Conservation (phyloP, 2,888 invertebrate genomes). For the Epistrophe eligans region DNA sequence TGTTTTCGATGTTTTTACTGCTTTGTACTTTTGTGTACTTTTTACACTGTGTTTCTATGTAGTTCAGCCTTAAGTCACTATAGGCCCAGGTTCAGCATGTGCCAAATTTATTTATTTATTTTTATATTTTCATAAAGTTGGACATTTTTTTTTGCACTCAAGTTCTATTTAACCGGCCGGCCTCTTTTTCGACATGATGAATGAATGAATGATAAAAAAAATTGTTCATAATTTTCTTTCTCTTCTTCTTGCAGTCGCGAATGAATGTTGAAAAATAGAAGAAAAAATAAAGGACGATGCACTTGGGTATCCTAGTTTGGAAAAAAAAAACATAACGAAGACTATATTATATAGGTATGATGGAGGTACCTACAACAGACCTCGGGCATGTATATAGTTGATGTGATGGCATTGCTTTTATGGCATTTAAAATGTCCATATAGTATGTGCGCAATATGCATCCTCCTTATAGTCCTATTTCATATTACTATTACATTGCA, state of each 20-base stretch:
- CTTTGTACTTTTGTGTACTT: too few species aligned
- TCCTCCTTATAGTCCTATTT: not conserved
- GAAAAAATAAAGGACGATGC: conserved; percentile 69
- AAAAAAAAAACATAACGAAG: conserved; percentile 19
- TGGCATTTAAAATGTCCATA: conserved; percentile 54
- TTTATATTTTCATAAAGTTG: not conserved
- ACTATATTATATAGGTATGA: not conserved
- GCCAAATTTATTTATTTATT: too few species aligned
- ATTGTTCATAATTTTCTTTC: conserved; percentile 37
- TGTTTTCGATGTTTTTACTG: too few species aligned
- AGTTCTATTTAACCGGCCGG: conserved; percentile 34
- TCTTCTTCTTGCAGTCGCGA: conserved; percentile 27
- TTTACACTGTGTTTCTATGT: too few species aligned
- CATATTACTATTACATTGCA: conserved; percentile 48
- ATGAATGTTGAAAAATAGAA: conserved; percentile 42
- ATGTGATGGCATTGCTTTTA: conserved; percentile 34
- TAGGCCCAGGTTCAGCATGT: too few species aligned
- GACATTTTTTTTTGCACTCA: not conserved
- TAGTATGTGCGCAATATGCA: not conserved
- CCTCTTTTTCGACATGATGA: conserved; percentile 68
- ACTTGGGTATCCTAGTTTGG: conserved; percentile 64
- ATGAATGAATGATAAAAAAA: conserved; percentile 43
- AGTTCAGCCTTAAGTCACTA: too few species aligned
- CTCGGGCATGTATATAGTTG: conserved; percentile 9
- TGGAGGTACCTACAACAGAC: not conserved